Conservation (phyloP, 2,888 invertebrate genomes). For the Caenorhabditis sp. region DNA sequence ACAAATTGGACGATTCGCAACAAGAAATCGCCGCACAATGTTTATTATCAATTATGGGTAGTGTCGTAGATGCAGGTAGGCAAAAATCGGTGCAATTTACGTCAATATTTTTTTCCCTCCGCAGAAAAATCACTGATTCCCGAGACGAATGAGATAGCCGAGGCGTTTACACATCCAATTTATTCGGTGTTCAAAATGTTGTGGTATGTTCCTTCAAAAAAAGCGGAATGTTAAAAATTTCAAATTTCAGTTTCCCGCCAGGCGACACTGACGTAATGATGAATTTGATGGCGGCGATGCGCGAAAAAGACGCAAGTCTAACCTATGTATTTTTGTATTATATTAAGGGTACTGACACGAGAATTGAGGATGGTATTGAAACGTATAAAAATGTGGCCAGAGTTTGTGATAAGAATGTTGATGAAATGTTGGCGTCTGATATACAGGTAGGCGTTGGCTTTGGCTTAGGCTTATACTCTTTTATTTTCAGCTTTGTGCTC, state of each 20-base stretch:
- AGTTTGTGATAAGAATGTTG: slow-evolving; percentile 73
- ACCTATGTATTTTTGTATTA: slow-evolving; percentile 53
- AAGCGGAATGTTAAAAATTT: background rate
- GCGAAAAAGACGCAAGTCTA: slow-evolving; percentile 47
- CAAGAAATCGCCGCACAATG: slow-evolving; percentile 40
- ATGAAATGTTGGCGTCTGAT: slow-evolving; percentile 79
- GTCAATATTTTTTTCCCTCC: no score
- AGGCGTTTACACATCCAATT: slow-evolving; percentile 36
- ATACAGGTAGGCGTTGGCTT: slow-evolving; percentile 80
- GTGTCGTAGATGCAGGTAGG: slow-evolving; percentile 7
- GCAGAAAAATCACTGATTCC: slow-evolving; percentile 32
- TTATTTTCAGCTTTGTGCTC: slow-evolving; percentile 76
- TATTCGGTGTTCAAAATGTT: slow-evolving; percentile 23
- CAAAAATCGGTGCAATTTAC: background rate
- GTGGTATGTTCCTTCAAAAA: slow-evolving; percentile 10
- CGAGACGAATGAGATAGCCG: slow-evolving; percentile 9
- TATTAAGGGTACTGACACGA: slow-evolving; percentile 30
- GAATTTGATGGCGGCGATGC: slow-evolving; percentile 54
- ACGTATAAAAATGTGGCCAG: slow-evolving; percentile 80
- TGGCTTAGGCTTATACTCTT: no score
- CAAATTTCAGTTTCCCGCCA: slow-evolving; percentile 13
- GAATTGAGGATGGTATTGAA: slow-evolving; percentile 78
- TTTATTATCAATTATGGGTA: slow-evolving; percentile 34
- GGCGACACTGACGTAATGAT: slow-evolving; percentile 34
- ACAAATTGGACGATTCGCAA: slow-evolving; percentile 51